These are phyloP conservation scores for Crotalus viridis DNA, from an alignment of 2,113 vertebrate species.

Conservation along the genomic window DNA sequence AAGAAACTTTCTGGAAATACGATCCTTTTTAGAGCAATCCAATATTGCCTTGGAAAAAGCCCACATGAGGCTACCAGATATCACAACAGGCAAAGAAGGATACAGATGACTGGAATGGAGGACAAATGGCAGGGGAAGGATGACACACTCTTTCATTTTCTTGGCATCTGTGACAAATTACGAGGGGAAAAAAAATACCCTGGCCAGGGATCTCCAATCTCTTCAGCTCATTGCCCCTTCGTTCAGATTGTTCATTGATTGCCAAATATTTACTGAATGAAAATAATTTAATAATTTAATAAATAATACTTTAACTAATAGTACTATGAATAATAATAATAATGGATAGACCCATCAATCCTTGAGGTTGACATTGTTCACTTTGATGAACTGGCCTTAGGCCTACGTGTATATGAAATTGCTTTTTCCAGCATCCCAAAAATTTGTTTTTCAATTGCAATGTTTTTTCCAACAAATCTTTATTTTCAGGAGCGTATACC, in stretches of 20 bases:
- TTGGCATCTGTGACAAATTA: neutral
- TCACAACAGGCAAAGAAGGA: neutral
- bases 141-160: neutral
- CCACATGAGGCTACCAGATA: neutral
- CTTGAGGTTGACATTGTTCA: neutral
- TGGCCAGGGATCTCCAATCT: no score
- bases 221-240: neutral
- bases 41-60: neutral
- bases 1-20: neutral
- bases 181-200: neutral
- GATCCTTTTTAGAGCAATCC: neutral
- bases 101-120: neutral
- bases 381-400: neutral
- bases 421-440: neutral
- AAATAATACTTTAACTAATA: neutral
- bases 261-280: neutral
- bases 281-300: neutral
- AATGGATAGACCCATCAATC: neutral
- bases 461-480: neutral
- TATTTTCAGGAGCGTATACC: neutral
- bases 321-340: neutral
- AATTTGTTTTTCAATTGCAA: neutral
- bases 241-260: neutral
- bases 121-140: neutral
- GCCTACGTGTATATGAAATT: neutral